These are phyloP conservation scores for Rattus rattus DNA, from an alignment of 2,113 vertebrate genomes.

Conservation along the genomic window DNA sequence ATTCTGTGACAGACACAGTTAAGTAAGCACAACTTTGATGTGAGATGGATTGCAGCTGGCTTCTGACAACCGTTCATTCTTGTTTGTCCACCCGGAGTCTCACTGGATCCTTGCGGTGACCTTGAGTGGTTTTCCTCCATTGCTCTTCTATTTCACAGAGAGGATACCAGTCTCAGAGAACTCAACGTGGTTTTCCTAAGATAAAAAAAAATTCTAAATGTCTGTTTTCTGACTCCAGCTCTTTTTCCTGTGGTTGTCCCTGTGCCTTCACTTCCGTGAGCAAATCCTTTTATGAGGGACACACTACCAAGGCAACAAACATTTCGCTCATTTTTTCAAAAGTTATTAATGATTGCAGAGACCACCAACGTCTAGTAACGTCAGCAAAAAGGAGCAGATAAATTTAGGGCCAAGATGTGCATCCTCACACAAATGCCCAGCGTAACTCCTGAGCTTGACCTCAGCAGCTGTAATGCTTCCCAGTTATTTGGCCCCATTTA, in stretches of 20 bases:
- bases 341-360: constrained; percentile 23
- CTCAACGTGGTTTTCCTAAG: background rate
- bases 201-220: background rate
- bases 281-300: constrained; percentile 21
- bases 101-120: background rate
- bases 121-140: background rate
- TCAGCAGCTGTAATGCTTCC: background rate
- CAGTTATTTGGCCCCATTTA: constrained; percentile 11
- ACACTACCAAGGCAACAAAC: constrained; percentile 52
- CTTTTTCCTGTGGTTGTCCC: constrained; percentile 50
- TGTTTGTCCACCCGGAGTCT: constrained; percentile 40
- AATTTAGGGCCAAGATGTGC: background rate
- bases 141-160: background rate
- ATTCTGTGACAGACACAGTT: background rate
- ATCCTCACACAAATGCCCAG: background rate
- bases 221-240: constrained; percentile 44
- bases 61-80: constrained; percentile 2
- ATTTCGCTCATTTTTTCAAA: constrained; percentile 51
- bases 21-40: constrained; percentile 35
- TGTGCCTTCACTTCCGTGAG: constrained; percentile 38
- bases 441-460: background rate
- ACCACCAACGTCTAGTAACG: constrained; percentile 43
- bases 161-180: constrained; percentile 6
- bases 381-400: constrained; percentile 1
- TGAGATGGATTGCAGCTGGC: background rate